Evolutionary conservation across 2,888 invertebrate genomes (phyloP).

Genomic region (Didymodactylos carnosus): DNA sequence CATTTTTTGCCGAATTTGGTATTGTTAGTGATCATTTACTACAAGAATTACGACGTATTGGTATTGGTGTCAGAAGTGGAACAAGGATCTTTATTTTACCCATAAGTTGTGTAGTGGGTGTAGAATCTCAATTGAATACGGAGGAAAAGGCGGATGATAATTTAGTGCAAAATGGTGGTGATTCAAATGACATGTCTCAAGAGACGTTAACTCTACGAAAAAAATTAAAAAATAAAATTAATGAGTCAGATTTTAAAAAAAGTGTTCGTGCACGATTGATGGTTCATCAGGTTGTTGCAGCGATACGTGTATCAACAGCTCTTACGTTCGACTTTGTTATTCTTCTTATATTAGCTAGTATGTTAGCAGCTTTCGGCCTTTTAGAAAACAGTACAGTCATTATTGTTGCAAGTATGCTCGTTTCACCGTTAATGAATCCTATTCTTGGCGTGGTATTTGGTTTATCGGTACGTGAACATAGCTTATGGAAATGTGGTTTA

Average conservation of each 20-base stretch:
- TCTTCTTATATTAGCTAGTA: constrained; percentile 51
- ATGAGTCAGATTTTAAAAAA: neutral
- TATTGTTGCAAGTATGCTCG: constrained; percentile 57
- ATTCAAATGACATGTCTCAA: neutral
- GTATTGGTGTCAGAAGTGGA: neutral
- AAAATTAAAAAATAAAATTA: neutral
- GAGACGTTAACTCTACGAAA: neutral
- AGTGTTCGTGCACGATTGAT: neutral
- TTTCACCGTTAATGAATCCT: constrained; percentile 60
- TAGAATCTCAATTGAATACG: neutral
- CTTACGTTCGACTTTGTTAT: constrained; percentile 57
- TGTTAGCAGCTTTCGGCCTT: constrained; percentile 52
- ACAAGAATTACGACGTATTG: neutral
- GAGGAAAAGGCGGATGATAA: neutral
- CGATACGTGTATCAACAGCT: constrained; percentile 46
- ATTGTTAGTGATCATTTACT: neutral
- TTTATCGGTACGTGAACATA: constrained; percentile 46
- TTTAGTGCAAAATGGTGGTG: neutral
- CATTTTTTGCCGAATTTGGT: neutral
- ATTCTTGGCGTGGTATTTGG: constrained; percentile 57
- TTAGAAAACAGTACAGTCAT: constrained; percentile 53
- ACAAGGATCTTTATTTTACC: neutral
- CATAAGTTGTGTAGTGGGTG: neutral
- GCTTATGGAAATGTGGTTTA: constrained; percentile 46
- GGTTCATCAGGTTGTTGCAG: constrained; percentile 42